These are phyloP conservation scores for Leptonema lineaticorne DNA, from an alignment of 1,140 invertebrate species.

Conservation along the genomic window DNA sequence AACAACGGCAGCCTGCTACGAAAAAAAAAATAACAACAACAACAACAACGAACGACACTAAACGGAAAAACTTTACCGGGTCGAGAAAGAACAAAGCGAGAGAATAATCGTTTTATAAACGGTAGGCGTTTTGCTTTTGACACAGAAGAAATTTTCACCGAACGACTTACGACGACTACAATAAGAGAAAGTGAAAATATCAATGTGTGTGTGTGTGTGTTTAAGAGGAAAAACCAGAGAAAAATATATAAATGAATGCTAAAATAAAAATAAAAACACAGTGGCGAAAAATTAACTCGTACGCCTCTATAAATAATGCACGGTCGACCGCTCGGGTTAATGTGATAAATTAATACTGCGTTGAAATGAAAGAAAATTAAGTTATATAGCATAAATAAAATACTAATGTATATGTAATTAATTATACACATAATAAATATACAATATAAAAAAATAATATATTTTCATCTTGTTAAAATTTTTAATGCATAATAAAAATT, in stretches of 20 bases:
- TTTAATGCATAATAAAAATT: too few relatives aligned
- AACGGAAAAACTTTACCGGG: slow-evolving; percentile 6
- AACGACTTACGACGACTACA: neutral
- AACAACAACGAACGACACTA: slow-evolving; percentile 8
- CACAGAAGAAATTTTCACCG: slow-evolving; percentile 1
- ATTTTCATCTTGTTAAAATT: too few relatives aligned
- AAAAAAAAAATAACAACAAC: too few relatives aligned
- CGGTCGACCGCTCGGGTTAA: too few relatives aligned
- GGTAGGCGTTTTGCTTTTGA: slow-evolving; percentile 12
- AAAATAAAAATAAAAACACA: neutral
- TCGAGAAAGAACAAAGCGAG: neutral
- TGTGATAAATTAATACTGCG: too few relatives aligned
- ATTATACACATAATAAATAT: too few relatives aligned
- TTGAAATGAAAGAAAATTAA: too few relatives aligned
- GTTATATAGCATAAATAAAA: too few relatives aligned
- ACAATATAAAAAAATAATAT: too few relatives aligned
- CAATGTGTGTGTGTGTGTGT: neutral
- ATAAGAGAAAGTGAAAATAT: neutral
- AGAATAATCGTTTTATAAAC: slow-evolving; percentile 17
- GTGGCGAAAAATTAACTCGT: neutral
- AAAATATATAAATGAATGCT: neutral
- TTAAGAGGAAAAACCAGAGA: neutral
- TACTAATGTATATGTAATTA: too few relatives aligned
- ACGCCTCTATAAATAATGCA: too few relatives aligned
- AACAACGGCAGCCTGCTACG: too few relatives aligned